These are phyloP conservation scores for Melikaiella ostensackeni DNA, from an alignment of 2,888 invertebrate species.

Conservation along the genomic window DNA sequence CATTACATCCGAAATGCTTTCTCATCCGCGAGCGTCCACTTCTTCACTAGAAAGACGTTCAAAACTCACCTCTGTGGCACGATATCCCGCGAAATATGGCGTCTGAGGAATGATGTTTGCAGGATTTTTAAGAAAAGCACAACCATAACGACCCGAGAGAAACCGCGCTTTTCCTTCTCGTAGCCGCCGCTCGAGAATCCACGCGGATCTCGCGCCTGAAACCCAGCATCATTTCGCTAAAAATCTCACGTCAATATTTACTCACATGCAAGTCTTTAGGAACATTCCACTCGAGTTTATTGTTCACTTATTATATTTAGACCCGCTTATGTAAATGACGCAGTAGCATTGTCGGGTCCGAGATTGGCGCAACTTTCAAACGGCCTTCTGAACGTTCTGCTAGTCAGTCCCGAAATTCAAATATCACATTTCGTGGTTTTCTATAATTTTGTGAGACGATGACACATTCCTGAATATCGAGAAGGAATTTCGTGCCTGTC, in stretches of 20 bases:
- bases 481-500: too few relatives aligned
- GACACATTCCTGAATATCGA: background rate
- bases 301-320: conserved; percentile 71
- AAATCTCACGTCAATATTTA: conserved; percentile 46
- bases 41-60: conserved; percentile 49
- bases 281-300: conserved; percentile 57
- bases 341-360: conserved; percentile 62
- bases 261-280: conserved; percentile 37
- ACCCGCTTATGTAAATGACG: conserved; percentile 73
- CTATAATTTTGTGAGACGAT: background rate
- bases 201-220: conserved; percentile 36
- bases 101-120: conserved; percentile 64
- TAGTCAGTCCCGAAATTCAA: background rate
- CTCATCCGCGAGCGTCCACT: conserved; percentile 55
- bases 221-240: conserved; percentile 32
- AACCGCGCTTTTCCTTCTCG: conserved; percentile 39
- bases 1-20: conserved; percentile 56
- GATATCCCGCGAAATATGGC: conserved; percentile 69
- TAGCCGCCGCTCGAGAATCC: conserved; percentile 39
- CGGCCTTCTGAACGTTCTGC: background rate
- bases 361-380: conserved; percentile 64
- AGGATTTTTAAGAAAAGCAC: conserved; percentile 77
- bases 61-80: conserved; percentile 60
- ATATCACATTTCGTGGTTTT: background rate
- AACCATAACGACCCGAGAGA: conserved; percentile 43